Conservation (phyloP, 2,888 invertebrate genomes). For the Suillia variegata region DNA sequence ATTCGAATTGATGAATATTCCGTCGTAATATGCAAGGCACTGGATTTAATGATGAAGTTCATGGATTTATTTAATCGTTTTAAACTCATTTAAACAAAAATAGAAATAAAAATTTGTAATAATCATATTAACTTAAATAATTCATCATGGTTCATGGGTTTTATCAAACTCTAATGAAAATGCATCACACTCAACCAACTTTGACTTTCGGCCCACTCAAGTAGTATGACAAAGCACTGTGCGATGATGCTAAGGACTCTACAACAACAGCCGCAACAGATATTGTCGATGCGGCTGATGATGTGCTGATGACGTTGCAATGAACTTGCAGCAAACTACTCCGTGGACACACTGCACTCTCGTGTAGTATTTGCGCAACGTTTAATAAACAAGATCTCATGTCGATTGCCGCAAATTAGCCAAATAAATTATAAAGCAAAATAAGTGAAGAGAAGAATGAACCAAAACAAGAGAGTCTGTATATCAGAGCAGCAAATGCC, state of each 20-base stretch:
- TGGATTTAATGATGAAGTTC: too few relatives aligned
- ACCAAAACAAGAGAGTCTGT: not conserved
- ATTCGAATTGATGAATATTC: too few relatives aligned
- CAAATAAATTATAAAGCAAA: constrained; percentile 54
- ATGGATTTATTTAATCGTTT: too few relatives aligned
- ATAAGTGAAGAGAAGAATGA: not conserved
- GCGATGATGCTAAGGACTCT: constrained; percentile 27
- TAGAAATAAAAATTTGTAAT: too few relatives aligned
- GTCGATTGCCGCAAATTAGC: constrained; percentile 59
- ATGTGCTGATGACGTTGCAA: constrained; percentile 17
- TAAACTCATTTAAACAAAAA: too few relatives aligned
- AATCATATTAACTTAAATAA: too few relatives aligned
- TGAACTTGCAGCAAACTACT: not conserved
- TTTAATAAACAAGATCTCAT: constrained; percentile 60
- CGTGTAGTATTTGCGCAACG: constrained; percentile 50
- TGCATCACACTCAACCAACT: too few relatives aligned
- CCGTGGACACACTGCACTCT: constrained; percentile 34
- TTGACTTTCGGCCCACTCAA: too few relatives aligned
- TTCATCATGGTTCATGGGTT: too few relatives aligned
- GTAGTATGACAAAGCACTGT: too few relatives aligned
- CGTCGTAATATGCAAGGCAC: too few relatives aligned
- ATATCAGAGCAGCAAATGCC: not conserved
- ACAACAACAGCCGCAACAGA: constrained; percentile 11
- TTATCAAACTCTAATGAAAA: too few relatives aligned
- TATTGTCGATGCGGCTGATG: constrained; percentile 27